These are phyloP conservation scores for Ceratina japonica DNA, from an alignment of 1,140 invertebrate genomes.

Conservation along the genomic window DNA sequence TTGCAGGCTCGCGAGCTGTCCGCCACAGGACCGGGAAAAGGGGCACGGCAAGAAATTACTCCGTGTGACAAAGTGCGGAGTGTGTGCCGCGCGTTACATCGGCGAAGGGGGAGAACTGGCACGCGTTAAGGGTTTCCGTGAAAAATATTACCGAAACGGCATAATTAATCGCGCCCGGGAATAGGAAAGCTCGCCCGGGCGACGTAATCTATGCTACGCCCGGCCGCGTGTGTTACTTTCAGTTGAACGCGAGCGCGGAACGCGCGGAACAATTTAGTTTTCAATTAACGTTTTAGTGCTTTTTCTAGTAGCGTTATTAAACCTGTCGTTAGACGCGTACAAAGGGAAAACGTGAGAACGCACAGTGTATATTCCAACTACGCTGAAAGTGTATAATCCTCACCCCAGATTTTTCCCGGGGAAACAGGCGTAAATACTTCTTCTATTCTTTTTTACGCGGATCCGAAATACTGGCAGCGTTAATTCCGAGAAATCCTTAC, in stretches of 20 bases:
- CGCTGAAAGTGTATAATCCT: background rate
- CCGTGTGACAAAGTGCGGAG: slow-evolving; percentile 20
- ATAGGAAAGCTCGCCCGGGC: slow-evolving; percentile 5
- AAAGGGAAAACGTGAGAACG: background rate
- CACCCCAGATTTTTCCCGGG: too few species aligned
- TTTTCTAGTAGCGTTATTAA: too few species aligned
- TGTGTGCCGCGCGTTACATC: background rate
- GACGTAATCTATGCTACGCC: background rate
- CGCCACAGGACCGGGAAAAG: slow-evolving; percentile 2
- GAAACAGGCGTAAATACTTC: background rate
- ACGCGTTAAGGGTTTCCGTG: slow-evolving; percentile 6
- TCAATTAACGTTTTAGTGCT: too few species aligned
- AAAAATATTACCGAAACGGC: slow-evolving; percentile 15
- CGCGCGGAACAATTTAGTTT: too few species aligned
- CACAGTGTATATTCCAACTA: background rate
- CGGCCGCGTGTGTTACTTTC: too few species aligned
- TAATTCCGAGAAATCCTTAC: background rate
- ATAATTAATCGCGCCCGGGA: slow-evolving; percentile 32
- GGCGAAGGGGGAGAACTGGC: background rate
- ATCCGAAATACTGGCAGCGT: too few species aligned
- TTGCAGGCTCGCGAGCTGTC: slow-evolving; percentile 13
- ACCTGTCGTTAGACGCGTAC: too few species aligned
- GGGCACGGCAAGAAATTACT: slow-evolving; percentile 1
- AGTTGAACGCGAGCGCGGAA: too few species aligned
- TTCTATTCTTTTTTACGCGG: too few species aligned